A percentile compares a stretch with the other conserved stretches of the same genome.
phyloP scores from a whole-genome alignment of 1,140 invertebrate species.

The Drosophila pachea region DNA sequence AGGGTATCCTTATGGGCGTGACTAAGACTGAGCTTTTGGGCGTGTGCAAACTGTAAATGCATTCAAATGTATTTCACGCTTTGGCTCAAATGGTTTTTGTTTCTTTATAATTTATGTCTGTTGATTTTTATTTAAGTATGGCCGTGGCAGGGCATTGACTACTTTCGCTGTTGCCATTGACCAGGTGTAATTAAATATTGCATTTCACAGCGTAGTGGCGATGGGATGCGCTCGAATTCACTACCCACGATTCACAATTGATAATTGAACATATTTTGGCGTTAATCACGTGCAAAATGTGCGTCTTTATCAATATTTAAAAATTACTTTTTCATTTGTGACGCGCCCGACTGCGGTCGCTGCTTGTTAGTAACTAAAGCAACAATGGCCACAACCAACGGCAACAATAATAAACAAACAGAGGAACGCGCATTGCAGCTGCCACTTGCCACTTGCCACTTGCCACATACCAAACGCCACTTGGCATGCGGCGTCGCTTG shows the following conservation, averaged over 20 bases:
- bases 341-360: slow-evolving; percentile 24
- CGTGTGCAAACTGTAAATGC: slow-evolving; percentile 48
- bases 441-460: slow-evolving; percentile 21
- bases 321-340: slow-evolving; percentile 46
- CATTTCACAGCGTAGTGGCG: slow-evolving; percentile 17
- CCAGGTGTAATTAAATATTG: slow-evolving; percentile 35
- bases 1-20: not conserved
- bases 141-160: not conserved
- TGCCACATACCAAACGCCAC: too few species aligned
- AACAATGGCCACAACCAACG: slow-evolving; percentile 46
- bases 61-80: slow-evolving; percentile 51
- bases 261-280: slow-evolving; percentile 63
- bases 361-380: slow-evolving; percentile 69
- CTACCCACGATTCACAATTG: slow-evolving; percentile 40
- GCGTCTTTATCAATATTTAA: slow-evolving; percentile 34
- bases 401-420: slow-evolving; percentile 54
- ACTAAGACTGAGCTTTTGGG: not conserved
- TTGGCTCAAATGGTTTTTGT: slow-evolving; percentile 10
- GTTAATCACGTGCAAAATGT: slow-evolving; percentile 62
- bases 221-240: slow-evolving; percentile 5
- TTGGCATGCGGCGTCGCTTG: slow-evolving; percentile 45
- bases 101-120: slow-evolving; percentile 32
- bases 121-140: slow-evolving; percentile 44
- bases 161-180: slow-evolving; percentile 15
- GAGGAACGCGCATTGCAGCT: slow-evolving; percentile 24